Percentiles rank a stretch among this genome's conserved stretches.
Evolutionary conservation across 2,888 invertebrate genomes (phyloP).

Genomic region (Escarpia spicata): DNA sequence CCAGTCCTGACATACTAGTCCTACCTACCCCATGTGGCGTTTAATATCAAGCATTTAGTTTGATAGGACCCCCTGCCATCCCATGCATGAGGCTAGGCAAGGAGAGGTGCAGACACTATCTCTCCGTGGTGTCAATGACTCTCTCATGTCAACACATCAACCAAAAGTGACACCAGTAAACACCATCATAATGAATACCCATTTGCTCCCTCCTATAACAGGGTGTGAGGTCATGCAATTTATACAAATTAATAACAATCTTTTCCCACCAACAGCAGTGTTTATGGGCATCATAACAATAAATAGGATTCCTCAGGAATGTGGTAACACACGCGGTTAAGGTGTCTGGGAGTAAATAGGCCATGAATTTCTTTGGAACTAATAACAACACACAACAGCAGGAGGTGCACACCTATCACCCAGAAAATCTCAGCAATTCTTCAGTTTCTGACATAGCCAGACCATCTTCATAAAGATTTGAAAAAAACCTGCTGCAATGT

Average conservation of each 20-base stretch:
- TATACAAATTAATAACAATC: neutral
- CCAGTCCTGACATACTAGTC: neutral
- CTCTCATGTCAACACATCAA: neutral
- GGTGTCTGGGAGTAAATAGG: neutral
- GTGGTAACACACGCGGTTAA: neutral
- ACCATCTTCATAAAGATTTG: neutral
- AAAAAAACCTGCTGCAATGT: neutral
- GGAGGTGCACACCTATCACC: neutral
- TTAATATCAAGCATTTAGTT: neutral
- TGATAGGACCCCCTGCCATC: neutral
- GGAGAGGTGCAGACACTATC: neutral
- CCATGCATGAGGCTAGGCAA: neutral
- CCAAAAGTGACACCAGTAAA: neutral
- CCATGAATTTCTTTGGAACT: neutral
- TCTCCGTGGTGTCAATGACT: neutral
- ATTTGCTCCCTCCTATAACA: neutral
- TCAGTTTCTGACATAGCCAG: neutral
- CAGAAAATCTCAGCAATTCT: neutral
- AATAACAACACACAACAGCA: neutral
- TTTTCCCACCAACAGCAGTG: neutral
- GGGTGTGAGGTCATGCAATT: neutral
- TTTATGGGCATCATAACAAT: neutral
- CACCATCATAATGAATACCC: neutral
- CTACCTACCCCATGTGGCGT: neutral
- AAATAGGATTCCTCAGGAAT: neutral